These are phyloP conservation scores for Aphrocallistes beatrix DNA, from an alignment of 37 sponge, comb jelly and placozoan genomes.

Conservation along the genomic window DNA sequence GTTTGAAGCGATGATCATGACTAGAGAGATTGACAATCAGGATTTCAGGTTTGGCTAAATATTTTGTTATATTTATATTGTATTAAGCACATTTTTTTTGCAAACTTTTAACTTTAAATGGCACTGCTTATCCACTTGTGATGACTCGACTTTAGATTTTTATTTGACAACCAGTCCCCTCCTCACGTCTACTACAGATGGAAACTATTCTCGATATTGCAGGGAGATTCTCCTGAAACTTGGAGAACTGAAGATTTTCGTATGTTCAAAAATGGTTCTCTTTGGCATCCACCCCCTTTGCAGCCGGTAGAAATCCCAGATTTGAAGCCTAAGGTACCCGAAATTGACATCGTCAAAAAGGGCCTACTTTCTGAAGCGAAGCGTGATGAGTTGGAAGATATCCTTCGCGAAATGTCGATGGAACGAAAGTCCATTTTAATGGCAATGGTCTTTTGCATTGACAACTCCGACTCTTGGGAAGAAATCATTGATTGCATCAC, in stretches of 20 bases:
- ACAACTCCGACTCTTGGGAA: slow-evolving; percentile 78
- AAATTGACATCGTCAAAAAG: slow-evolving; percentile 45
- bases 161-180: slow-evolving; percentile 84
- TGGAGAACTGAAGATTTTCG: slow-evolving; percentile 89
- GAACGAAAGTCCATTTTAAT: slow-evolving; percentile 49
- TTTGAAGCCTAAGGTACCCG: slow-evolving; percentile 39
- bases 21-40: slow-evolving; percentile 75
- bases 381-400: slow-evolving; percentile 76
- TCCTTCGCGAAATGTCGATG: slow-evolving; percentile 55
- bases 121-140: neutral
- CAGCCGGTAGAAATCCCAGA: slow-evolving; percentile 48
- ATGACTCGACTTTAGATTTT: slow-evolving; percentile 46
- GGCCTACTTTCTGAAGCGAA: slow-evolving; percentile 70
- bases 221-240: slow-evolving; percentile 91
- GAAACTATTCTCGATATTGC: slow-evolving; percentile 91
- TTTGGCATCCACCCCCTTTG: slow-evolving; percentile 93
- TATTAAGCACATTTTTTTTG: neutral
- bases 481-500: slow-evolving; percentile 94
- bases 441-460: slow-evolving; percentile 83
- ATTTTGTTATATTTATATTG: neutral
- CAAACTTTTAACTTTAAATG: neutral
- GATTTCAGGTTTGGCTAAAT: slow-evolving; percentile 45
- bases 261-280: slow-evolving; percentile 89
- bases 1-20: slow-evolving; percentile 99
- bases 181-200: slow-evolving; percentile 94